Evolutionary conservation across 2,888 invertebrate genomes (phyloP).

Genomic region (Steinernema scapterisci): DNA sequence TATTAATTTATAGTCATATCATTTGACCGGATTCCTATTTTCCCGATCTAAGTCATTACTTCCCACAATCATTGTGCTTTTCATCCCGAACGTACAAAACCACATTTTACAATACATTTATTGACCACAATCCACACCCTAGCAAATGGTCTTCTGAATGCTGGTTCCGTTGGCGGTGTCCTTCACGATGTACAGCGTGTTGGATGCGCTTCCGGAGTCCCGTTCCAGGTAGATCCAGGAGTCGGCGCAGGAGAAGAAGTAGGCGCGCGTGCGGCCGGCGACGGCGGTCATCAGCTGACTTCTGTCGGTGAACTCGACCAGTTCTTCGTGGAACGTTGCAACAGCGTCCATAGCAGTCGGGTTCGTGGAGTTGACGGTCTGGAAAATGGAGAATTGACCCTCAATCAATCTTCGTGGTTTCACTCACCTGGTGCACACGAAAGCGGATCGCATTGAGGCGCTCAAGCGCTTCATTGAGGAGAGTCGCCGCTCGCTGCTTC

Average conservation of each 20-base stretch:
- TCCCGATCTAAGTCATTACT: too few species aligned
- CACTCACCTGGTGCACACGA: neutral
- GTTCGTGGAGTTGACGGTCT: neutral
- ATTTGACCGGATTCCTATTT: too few species aligned
- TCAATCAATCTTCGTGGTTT: neutral
- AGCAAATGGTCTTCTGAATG: slow-evolving; percentile 22
- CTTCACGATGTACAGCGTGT: neutral
- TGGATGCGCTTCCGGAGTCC: neutral
- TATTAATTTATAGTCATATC: too few species aligned
- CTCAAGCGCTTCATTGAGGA: neutral
- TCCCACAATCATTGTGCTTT: too few species aligned
- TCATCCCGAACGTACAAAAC: too few species aligned
- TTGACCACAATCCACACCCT: neutral
- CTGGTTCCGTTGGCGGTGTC: neutral
- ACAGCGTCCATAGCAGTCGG: slow-evolving; percentile 78
- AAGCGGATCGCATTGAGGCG: slow-evolving; percentile 24
- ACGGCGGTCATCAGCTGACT: slow-evolving; percentile 12
- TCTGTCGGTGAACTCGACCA: slow-evolving; percentile 69
- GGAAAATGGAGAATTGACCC: neutral
- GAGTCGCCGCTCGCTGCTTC: slow-evolving; percentile 2
- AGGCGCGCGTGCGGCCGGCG: slow-evolving; percentile 1
- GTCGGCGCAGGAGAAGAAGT: slow-evolving; percentile 15
- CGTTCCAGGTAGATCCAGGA: slow-evolving; percentile 5
- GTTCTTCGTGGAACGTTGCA: slow-evolving; percentile 84
- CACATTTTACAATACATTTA: neutral